Evolutionary conservation across 2,888 invertebrate species (phyloP), one percentile per base, ranked within the genome.

Genomic region (Hirtodrosophila histrioides): DNA sequence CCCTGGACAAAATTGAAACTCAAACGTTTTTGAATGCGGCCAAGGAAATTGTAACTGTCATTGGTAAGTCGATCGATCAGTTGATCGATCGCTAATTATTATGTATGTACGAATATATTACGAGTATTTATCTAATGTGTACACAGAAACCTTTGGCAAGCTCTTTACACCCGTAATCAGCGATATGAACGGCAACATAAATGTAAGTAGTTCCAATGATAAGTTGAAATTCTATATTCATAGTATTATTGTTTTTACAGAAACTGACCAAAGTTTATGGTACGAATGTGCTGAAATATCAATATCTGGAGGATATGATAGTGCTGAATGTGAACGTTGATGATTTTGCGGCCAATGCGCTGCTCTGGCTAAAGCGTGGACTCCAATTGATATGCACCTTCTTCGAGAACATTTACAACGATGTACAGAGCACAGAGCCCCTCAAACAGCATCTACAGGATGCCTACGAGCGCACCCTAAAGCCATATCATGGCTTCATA

Each of bases 151-250:
- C 76, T 94, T 96, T 88, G 96, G 96, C 50, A 94, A 94, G 91
- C 92, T 94, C 11, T 96, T 96, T 91, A 92, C 94, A 44, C 95
- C 96, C 27, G 94, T 96, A 39, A 94, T 94, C 82, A 93, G 93
- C 90, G 96, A 96, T 87, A 95, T 96, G 94, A 94, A 94, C 91
- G 94, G 95, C 80, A 96, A 96, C 91, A 94, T 96, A 75, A 93
- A 94, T 89, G 96, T 95, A 92, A 93, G 84, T 50, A 27, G 27
- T 27, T 3, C 17, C 17, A 17, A 17, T 17, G 17, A 17, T 17
- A 27, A 27, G 27, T 27, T 17, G 1, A 1, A 27, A 27, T 27
- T 4, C 3, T 27, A 27, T 27, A 6, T 6, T 27, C 4, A 27
- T 7, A 3, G 3, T 7, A 7, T 31, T 31, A 8, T 8, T 31